phyloP scores from a whole-genome alignment of 1,140 invertebrate genomes.

The Trachymyrmex cornetzi region DNA sequence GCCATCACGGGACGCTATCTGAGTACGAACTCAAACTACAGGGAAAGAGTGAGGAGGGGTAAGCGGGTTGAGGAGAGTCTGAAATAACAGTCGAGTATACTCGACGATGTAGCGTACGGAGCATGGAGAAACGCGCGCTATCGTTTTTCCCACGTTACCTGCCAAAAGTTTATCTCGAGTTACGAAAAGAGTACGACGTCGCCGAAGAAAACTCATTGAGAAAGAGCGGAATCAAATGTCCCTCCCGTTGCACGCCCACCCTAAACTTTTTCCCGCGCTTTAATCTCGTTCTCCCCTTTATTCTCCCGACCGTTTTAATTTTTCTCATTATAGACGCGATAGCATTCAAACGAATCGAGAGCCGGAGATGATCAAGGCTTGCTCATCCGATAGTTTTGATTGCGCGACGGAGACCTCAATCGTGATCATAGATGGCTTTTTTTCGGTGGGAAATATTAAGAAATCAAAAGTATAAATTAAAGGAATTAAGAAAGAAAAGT shows the following conservation, averaged over 20 bases:
- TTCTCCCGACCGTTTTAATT: conserved; percentile 57
- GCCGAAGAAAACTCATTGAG: conserved; percentile 58
- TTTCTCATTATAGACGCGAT: conserved; percentile 56
- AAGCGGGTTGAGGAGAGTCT: conserved; percentile 24
- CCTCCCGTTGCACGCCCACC: not conserved
- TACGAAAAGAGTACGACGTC: conserved; percentile 42
- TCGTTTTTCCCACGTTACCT: conserved; percentile 61
- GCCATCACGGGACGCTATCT: conserved; percentile 57
- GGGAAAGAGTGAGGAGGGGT: not conserved
- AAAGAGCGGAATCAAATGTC: conserved; percentile 62
- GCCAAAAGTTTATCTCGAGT: conserved; percentile 63
- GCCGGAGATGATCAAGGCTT: conserved; percentile 22
- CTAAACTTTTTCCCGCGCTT: conserved; percentile 47
- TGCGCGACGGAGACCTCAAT: conserved; percentile 8
- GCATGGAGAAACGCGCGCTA: conserved; percentile 45
- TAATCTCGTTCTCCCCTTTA: conserved; percentile 47
- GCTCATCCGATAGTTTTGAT: conserved; percentile 51
- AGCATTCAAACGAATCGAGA: conserved; percentile 41
- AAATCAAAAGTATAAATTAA: not conserved
- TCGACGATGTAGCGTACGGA: conserved; percentile 54
- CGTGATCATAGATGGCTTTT: not conserved
- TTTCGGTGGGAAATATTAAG: not conserved
- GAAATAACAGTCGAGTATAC: conserved; percentile 63
- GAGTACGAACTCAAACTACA: conserved; percentile 58
- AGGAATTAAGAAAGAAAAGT: conserved; percentile 17